Conservation (phyloP, 2,113 vertebrate species). For the Xiphophorus couchianus region DNA sequence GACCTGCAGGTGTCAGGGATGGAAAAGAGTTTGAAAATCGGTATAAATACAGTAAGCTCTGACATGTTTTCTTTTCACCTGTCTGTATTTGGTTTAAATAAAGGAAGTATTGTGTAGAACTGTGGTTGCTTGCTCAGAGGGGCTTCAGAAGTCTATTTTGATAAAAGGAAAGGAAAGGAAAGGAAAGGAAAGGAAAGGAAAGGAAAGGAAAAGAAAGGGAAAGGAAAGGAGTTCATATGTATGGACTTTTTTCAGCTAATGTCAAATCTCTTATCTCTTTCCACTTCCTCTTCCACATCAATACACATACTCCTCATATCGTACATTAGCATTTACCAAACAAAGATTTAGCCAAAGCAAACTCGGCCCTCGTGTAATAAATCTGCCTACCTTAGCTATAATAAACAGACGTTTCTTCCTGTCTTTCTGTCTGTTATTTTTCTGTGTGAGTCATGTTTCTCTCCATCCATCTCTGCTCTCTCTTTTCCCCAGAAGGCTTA, state of each 20-base stretch:
- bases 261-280: slow-evolving; percentile 45
- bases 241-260: not conserved
- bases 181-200: no score
- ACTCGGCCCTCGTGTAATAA: slow-evolving; percentile 28
- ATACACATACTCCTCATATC: slow-evolving; percentile 37
- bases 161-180: no score
- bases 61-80: slow-evolving; percentile 51
- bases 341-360: slow-evolving; percentile 33
- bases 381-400: slow-evolving; percentile 36
- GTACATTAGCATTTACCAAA: slow-evolving; percentile 28
- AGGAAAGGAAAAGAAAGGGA: not conserved
- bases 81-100: slow-evolving; percentile 50
- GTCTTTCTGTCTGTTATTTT: not conserved
- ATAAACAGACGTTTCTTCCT: slow-evolving; percentile 23
- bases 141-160: slow-evolving; percentile 44
- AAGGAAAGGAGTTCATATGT: slow-evolving; percentile 24
- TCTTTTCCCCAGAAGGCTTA: slow-evolving; percentile 57
- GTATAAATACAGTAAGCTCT: slow-evolving; percentile 11
- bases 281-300: slow-evolving; percentile 47
- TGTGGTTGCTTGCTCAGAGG: slow-evolving; percentile 45
- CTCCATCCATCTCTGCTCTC: slow-evolving; percentile 26
- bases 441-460: slow-evolving; percentile 2
- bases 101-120: slow-evolving; percentile 63
- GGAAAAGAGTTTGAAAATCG: not conserved
- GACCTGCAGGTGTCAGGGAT: slow-evolving; percentile 18